Percentiles rank a stretch among this genome's conserved stretches.
Evolutionary conservation across 2,888 invertebrate species (phyloP).

Genomic region (Andricus quercusramuli): DNA sequence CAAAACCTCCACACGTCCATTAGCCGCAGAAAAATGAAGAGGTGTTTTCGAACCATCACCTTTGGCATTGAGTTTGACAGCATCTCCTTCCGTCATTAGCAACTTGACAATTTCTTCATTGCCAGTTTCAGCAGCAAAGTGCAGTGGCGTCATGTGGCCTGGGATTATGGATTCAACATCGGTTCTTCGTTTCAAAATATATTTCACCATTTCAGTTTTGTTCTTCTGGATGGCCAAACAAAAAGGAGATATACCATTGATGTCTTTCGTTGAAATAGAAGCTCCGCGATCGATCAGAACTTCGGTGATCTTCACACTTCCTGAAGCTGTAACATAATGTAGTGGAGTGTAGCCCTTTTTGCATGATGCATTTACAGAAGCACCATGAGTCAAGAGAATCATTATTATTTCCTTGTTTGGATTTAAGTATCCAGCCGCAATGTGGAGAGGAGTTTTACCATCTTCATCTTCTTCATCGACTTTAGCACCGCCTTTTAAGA

Average conservation of each 20-base stretch:
- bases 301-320: not conserved
- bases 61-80: not conserved
- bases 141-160: not conserved
- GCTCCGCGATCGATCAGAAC: not conserved
- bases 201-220: not conserved
- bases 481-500: not conserved
- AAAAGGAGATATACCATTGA: not conserved
- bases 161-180: not conserved
- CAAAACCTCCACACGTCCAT: not conserved
- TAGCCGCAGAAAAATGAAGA: not conserved
- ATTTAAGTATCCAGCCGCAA: not conserved
- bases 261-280: not conserved
- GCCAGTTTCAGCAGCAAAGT: conserved; percentile 11
- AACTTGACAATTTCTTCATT: conserved; percentile 20
- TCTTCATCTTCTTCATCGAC: not conserved
- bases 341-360: not conserved
- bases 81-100: not conserved
- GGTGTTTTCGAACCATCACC: not conserved
- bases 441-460: not conserved
- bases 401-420: not conserved
- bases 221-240: not conserved
- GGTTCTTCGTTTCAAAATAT: not conserved
- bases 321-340: not conserved
- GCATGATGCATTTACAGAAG: not conserved
- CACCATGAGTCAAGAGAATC: not conserved